phyloP scores from a whole-genome alignment of 2,797 vertebrate species.

The Clarias platycephalus region DNA sequence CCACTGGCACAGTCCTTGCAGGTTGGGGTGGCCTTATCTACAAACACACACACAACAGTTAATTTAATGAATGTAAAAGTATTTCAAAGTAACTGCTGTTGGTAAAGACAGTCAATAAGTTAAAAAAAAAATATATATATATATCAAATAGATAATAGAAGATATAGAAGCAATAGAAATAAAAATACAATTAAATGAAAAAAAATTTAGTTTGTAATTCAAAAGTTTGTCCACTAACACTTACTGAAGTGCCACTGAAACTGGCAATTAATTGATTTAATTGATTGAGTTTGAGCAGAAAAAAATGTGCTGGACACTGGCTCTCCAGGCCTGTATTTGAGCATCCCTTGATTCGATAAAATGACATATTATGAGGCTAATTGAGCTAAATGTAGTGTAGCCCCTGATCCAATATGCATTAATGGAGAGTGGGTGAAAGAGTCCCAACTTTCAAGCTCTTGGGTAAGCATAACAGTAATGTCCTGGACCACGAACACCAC shows the following conservation, averaged over 20 bases:
- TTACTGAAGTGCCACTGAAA: too few species aligned
- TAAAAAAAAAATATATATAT: neutral
- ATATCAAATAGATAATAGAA: neutral
- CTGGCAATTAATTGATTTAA: too few species aligned
- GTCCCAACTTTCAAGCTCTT: too few species aligned
- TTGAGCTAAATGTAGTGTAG: neutral
- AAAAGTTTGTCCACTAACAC: neutral
- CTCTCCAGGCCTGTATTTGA: too few species aligned
- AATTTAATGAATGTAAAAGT: neutral
- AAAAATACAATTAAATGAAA: neutral
- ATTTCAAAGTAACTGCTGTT: neutral
- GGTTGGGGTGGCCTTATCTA: slow-evolving; percentile 67
- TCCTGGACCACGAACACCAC: too few species aligned
- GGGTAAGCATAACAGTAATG: too few species aligned
- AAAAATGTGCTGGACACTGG: too few species aligned
- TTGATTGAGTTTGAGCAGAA: too few species aligned
- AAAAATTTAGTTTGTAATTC: neutral
- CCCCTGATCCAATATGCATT: too few species aligned
- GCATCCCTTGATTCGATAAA: neutral
- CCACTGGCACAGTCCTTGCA: slow-evolving; percentile 71
- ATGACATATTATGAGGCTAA: neutral
- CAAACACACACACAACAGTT: slow-evolving; percentile 8
- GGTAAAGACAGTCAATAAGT: neutral
- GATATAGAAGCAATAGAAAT: neutral
- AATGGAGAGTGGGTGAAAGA: too few species aligned